Base-by-base conservation (phyloP, 2,113 vertebrate species). In the Misgurnus anguillicaudatus region DNA sequence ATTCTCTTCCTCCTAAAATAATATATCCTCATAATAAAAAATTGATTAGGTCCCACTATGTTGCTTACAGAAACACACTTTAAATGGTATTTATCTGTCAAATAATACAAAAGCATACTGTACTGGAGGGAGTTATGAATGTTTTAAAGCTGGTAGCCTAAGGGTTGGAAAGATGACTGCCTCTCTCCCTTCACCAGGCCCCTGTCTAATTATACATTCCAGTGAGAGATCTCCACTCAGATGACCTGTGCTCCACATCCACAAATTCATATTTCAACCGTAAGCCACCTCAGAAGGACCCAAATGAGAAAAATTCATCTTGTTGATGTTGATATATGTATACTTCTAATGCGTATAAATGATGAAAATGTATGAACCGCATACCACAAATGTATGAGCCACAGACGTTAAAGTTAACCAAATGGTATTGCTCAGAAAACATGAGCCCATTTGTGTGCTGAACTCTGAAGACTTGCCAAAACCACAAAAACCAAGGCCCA, bases 131-230 rank as follows among this genome's bases (percentile, higher is more conserved):
- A 73, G 70, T 24, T 57, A 42, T 70, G 24, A 70, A 70, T 62
- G 79, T 81, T 81, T 69, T 70, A 36, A 81, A 70, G 72, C 57
- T 69, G 31, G 19, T 51, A 65, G 62, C 63, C 72, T 51, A 57
- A 75, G 63, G 53, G 21, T 24, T 72, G 82, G 67, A 80, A 67
- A 62, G 62, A 77, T 10, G 78, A 61, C 81, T 41, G 66, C 47
- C 57, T 63, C 62, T 80, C 67, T 78, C 78, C 82, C 55, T 72
- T 80, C 63, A 61, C 82, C 67, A 67, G 82, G 72, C 82, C 67
- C 74, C 77, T 62, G 82, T 80, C 68, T 77, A 72, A 76, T 63
- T 84, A 39, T 60, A 74, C 68, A 73, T 80, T 84, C 74, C 69
- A 67, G 2, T 14, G 4, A 80, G 53, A 77, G 42, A 62, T 71